Evolutionary conservation across 2,888 invertebrate species (phyloP).

Genomic region (Drosophila niveifrons): DNA sequence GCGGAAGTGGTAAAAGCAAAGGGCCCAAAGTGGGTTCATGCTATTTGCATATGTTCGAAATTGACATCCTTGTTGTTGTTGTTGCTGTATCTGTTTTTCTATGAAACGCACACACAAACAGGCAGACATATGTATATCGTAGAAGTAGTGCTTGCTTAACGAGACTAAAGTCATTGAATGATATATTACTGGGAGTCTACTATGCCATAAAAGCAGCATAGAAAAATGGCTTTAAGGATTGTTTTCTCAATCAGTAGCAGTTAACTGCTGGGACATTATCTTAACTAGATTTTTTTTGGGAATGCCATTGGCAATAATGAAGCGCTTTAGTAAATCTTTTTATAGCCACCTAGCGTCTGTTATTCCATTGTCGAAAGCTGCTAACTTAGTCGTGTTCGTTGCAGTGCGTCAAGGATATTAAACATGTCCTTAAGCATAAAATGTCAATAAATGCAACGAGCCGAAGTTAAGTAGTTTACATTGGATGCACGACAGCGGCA

Average conservation of each 20-base stretch:
- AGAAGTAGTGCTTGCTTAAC: slow-evolving; percentile 10
- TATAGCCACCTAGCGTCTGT: not conserved
- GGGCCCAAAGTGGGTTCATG: slow-evolving; percentile 41
- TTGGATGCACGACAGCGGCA: slow-evolving; percentile 47
- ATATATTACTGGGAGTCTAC: slow-evolving; percentile 22
- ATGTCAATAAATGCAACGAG: slow-evolving; percentile 77
- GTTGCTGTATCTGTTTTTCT: slow-evolving; percentile 18
- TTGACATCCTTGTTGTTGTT: slow-evolving; percentile 24
- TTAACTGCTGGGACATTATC: slow-evolving; percentile 7
- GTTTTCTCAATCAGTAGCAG: slow-evolving; percentile 10
- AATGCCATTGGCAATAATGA: slow-evolving; percentile 1
- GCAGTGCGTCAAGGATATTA: slow-evolving; percentile 61
- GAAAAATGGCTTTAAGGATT: slow-evolving; percentile 11
- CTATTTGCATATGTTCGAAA: slow-evolving; percentile 64
- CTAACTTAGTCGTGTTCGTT: slow-evolving; percentile 6
- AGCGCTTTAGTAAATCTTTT: not conserved
- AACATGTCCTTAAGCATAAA: slow-evolving; percentile 78
- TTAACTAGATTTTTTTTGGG: not conserved
- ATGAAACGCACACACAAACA: slow-evolving; percentile 16
- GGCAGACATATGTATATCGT: not conserved
- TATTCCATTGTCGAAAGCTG: slow-evolving; percentile 8
- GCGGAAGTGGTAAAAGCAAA: slow-evolving; percentile 71
- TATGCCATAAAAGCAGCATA: not conserved
- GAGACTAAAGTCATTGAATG: slow-evolving; percentile 36
- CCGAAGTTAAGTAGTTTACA: slow-evolving; percentile 68